Evolutionary conservation across 2,888 invertebrate genomes (phyloP), one percentile per base, ranked within the genome.

Genomic region (Andrena chrysosceles): DNA sequence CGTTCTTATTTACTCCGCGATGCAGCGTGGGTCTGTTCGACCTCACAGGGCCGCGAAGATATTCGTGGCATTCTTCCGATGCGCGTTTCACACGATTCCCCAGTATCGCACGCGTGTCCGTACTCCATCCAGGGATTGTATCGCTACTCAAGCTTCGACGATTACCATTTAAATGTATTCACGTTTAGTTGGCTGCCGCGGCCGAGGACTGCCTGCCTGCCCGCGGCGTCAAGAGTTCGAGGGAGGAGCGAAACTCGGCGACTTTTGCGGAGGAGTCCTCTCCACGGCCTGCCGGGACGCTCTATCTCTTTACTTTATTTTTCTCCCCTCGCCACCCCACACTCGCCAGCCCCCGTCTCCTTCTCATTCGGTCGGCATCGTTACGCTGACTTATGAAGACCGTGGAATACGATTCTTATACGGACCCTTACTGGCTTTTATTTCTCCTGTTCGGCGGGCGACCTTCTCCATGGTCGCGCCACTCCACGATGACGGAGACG

Each of bases 101-200:
- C 4, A 42, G 42, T 75, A 62, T 71, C 62, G n/a, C 68, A 62
- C 63, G 62, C 68, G 70, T 73, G 56, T 63, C 29, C 59, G 48
- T 69, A 48, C 70, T 59, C 60, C 73, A 72, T 75, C 54, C 68
- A 16, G 62, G 73, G 62, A 84, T 74, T 73, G 77, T 80, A 80
- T 77, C 76, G 80, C 84, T 67, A 20, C 74, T 85, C 77, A 78
- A 77, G 80, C 81, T 81, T 84, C 74, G 80, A 73, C 85, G 85
- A 89, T 89, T 89, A 89, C 86, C 84, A 89, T 89, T 89, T 87
- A 89, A 89, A 89, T 89, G 83, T 89, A 87, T 87, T 89, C 85
- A 79, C 77, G 79, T 78, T 87, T 80, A 81, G 87, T 79, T 72
- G 80, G 78, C 80, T 16, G 78, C 23, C 26, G 66, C 74, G 60